phyloP scores from a whole-genome alignment of 2,797 vertebrate genomes.

The Ispidina picta region DNA sequence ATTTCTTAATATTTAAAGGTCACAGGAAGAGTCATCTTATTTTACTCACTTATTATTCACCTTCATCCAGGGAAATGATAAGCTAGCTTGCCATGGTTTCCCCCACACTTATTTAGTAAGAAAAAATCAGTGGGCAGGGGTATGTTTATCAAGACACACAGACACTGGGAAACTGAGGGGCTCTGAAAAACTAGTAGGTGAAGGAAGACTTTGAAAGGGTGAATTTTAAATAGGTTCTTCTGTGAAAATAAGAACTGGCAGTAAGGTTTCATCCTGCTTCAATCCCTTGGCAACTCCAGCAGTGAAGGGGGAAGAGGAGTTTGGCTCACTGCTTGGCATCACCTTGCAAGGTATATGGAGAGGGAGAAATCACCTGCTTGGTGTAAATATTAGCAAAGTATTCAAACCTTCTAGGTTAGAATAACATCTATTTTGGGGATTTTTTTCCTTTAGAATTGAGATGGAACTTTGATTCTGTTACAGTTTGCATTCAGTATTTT shows the following conservation, averaged over 20 bases:
- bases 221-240: background rate
- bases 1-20: constrained; percentile 55
- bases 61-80: background rate
- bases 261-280: background rate
- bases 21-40: constrained; percentile 23
- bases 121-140: background rate
- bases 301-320: background rate
- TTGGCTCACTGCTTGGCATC: background rate
- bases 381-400: background rate
- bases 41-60: constrained; percentile 33
- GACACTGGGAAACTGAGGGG: background rate
- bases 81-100: background rate
- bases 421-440: background rate
- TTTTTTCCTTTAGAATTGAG: background rate
- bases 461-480: background rate
- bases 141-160: background rate
- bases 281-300: background rate
- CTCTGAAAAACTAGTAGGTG: background rate
- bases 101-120: background rate
- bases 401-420: background rate
- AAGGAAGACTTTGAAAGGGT: background rate
- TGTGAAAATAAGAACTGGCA: background rate
- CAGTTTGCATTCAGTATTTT: background rate
- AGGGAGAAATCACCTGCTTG: background rate
- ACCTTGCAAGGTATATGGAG: background rate